Percentiles rank a stretch among this genome's conserved stretches.
These are phyloP conservation scores for Nemoura dubitans DNA, from an alignment of 2,888 invertebrate genomes.

Conservation along the genomic window DNA sequence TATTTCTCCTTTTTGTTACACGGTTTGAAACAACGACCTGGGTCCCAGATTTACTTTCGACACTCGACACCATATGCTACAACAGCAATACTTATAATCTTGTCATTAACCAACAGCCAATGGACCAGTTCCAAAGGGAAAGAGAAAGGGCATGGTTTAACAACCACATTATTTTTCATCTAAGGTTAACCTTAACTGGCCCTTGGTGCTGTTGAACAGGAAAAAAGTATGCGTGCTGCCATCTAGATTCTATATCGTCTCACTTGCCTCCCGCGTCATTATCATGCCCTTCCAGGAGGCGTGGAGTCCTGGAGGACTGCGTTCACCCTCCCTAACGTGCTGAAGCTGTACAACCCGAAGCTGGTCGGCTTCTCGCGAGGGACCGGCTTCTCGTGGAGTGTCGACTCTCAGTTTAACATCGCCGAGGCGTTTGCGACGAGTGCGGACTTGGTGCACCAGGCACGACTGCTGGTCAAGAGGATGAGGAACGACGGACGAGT, in stretches of 20 bases:
- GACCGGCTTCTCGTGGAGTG: slow-evolving; percentile 74
- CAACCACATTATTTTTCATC: too few species aligned
- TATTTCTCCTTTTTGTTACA: too few species aligned
- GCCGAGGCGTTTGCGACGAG: slow-evolving; percentile 79
- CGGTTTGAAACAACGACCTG: too few species aligned
- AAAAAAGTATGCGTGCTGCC: too few species aligned
- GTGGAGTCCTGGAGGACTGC: slow-evolving; percentile 74
- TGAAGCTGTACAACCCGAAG: slow-evolving; percentile 76
- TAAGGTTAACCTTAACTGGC: neutral
- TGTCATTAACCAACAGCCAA: too few species aligned
- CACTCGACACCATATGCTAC: too few species aligned
- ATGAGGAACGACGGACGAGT: slow-evolving; percentile 70
- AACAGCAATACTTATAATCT: too few species aligned
- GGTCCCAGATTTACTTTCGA: too few species aligned
- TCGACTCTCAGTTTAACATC: slow-evolving; percentile 72
- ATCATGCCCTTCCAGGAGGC: slow-evolving; percentile 57
- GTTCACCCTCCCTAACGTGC: slow-evolving; percentile 76
- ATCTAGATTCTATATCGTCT: too few species aligned
- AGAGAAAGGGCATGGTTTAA: too few species aligned
- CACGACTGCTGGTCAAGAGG: slow-evolving; percentile 73
- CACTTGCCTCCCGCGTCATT: neutral
- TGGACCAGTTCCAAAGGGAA: too few species aligned
- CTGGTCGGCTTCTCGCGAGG: slow-evolving; percentile 77
- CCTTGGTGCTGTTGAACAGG: neutral
- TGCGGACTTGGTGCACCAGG: slow-evolving; percentile 74